A percentile compares a stretch with the other conserved stretches of the same genome.
Evolutionary conservation across 2,113 vertebrate genomes (phyloP).

Genomic region (Macrotus californicus): DNA sequence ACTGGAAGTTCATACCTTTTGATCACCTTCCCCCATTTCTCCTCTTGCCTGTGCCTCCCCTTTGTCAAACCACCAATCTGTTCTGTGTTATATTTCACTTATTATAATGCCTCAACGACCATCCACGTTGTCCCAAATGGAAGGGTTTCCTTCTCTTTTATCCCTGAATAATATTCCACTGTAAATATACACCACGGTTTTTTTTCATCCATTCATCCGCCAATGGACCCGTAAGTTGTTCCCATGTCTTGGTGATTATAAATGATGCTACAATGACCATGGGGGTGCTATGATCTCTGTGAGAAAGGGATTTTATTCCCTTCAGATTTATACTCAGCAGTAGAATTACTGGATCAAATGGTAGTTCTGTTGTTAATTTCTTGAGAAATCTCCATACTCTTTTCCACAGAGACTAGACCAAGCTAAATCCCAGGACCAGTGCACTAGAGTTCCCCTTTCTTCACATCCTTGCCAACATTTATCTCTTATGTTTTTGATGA

Average conservation of each 20-base stretch:
- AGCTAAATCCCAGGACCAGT: not conserved
- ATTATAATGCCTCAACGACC: not conserved
- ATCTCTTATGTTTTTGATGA: not conserved
- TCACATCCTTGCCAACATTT: not conserved
- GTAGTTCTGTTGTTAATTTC: constrained; percentile 9
- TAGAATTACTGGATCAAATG: not conserved
- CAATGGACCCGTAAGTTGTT: not conserved
- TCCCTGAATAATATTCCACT: not conserved
- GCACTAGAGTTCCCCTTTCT: not conserved
- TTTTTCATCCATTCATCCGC: not conserved
- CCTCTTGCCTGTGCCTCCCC: not conserved
- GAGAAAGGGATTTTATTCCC: not conserved
- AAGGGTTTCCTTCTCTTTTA: not conserved
- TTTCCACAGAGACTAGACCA: not conserved
- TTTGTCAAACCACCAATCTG: not conserved
- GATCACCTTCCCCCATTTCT: not conserved
- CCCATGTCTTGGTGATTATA: not conserved
- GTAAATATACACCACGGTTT: not conserved
- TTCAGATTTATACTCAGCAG: not conserved
- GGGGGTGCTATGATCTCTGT: not conserved
- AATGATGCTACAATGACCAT: not conserved
- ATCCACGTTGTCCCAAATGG: not conserved
- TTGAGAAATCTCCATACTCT: not conserved
- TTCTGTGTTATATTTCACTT: not conserved
- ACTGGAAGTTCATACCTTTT: not conserved